These are phyloP conservation scores for Drosophila micromelanica DNA, from an alignment of 1,140 invertebrate genomes.

Conservation along the genomic window DNA sequence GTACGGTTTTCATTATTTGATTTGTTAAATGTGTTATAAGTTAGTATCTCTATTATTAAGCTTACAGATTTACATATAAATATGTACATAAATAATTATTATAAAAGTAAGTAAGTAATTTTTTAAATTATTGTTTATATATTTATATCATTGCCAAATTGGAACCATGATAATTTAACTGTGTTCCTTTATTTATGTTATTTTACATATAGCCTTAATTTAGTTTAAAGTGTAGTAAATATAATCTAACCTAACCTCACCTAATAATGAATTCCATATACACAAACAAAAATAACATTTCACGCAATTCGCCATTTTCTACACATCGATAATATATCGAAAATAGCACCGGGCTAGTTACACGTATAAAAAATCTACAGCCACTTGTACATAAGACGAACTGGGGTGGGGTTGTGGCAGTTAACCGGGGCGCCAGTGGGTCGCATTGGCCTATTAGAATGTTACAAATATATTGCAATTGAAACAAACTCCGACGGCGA, in stretches of 20 bases:
- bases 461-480: conserved; percentile 80
- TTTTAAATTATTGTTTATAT: too few species aligned
- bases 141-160: background rate
- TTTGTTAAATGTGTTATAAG: too few species aligned
- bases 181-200: background rate
- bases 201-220: too few species aligned
- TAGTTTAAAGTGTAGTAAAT: background rate
- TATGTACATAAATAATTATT: too few species aligned
- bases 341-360: background rate
- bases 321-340: conserved; percentile 3
- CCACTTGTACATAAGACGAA: conserved; percentile 23
- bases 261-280: background rate
- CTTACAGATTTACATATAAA: too few species aligned
- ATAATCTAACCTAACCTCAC: background rate
- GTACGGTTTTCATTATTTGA: too few species aligned
- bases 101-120: too few species aligned
- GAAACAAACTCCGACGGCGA: conserved; percentile 68
- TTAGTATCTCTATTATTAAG: too few species aligned
- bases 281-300: background rate
- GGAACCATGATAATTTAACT: too few species aligned
- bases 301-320: background rate
- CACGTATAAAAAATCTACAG: background rate
- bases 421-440: conserved; percentile 36
- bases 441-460: conserved; percentile 76
- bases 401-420: background rate